Evolutionary conservation across 2,888 invertebrate species (phyloP).

Genomic region (Rhagonycha lutea): DNA sequence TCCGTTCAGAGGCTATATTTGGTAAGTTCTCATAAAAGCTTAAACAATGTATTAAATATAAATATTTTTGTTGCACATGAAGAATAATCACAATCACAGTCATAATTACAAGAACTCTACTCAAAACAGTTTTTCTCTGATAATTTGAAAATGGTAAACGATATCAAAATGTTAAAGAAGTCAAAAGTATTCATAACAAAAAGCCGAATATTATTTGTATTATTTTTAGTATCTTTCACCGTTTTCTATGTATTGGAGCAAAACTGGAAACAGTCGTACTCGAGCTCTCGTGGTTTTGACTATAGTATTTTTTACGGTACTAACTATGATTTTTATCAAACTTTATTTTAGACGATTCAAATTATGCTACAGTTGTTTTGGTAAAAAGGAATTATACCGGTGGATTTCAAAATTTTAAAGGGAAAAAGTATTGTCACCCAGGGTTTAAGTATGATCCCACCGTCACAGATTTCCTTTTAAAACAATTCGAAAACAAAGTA

Average conservation of each 20-base stretch:
- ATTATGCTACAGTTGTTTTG: conserved; percentile 66
- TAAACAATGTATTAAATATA: neutral
- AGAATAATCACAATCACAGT: neutral
- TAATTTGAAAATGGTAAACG: too few relatives aligned
- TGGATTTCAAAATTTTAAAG: conserved; percentile 57
- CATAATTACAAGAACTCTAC: too few relatives aligned
- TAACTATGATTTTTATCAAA: neutral
- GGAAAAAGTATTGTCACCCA: conserved; percentile 67
- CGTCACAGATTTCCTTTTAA: conserved; percentile 65
- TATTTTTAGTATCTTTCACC: too few relatives aligned
- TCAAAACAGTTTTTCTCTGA: too few relatives aligned
- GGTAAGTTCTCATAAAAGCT: conserved; percentile 5
- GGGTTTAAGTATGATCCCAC: conserved; percentile 61
- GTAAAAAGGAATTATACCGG: conserved; percentile 57
- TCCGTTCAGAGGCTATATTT: conserved; percentile 40
- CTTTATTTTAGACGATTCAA: conserved; percentile 30
- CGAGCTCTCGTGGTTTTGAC: too few relatives aligned
- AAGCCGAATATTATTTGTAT: too few relatives aligned
- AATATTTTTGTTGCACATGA: neutral
- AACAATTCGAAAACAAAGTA: conserved; percentile 59
- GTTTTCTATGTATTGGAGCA: too few relatives aligned
- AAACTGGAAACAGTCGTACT: too few relatives aligned
- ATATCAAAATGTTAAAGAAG: too few relatives aligned
- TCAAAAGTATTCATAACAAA: too few relatives aligned
- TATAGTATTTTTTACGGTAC: neutral